A percentile compares a stretch with the other conserved stretches of the same genome.
Evolutionary conservation across 1,140 invertebrate species (phyloP).

Genomic region (Caenorhabditis elegans): DNA sequence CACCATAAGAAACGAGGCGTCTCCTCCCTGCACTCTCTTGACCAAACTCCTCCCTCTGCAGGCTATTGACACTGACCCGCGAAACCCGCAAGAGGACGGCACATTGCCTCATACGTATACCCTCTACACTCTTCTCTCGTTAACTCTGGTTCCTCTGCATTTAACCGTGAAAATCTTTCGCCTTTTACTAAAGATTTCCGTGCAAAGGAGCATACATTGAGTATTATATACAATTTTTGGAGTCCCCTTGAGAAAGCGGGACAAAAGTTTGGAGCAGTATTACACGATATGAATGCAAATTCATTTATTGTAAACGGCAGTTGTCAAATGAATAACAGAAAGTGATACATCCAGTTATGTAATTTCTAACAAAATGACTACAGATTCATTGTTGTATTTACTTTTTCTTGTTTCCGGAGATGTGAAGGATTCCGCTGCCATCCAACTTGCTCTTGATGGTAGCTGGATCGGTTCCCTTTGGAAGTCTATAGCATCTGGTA

Average conservation of each 20-base stretch:
- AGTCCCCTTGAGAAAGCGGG: conserved; percentile 33
- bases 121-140: not conserved
- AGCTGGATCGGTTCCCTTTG: conserved; percentile 26
- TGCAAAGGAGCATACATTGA: conserved; percentile 20
- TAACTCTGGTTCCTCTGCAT: conserved; percentile 19
- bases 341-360: no score
- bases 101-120: not conserved
- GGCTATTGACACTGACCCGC: not conserved
- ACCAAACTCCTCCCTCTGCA: not conserved
- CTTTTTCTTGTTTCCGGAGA: conserved; percentile 42
- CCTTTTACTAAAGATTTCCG: conserved; percentile 41
- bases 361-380: no score
- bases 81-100: not conserved
- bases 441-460: conserved; percentile 40
- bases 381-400: not conserved
- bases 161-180: conserved; percentile 38
- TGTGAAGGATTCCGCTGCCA: conserved; percentile 35
- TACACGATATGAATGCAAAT: not conserved
- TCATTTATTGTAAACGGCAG: not conserved
- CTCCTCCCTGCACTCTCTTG: not conserved
- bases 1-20: no score
- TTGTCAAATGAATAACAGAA: no score
- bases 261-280: not conserved
- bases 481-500: conserved; percentile 41
- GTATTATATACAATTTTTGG: conserved; percentile 26